These are phyloP conservation scores for Schizothorax lantsangensis DNA, from an alignment of 2,797 vertebrate species.

Conservation along the genomic window DNA sequence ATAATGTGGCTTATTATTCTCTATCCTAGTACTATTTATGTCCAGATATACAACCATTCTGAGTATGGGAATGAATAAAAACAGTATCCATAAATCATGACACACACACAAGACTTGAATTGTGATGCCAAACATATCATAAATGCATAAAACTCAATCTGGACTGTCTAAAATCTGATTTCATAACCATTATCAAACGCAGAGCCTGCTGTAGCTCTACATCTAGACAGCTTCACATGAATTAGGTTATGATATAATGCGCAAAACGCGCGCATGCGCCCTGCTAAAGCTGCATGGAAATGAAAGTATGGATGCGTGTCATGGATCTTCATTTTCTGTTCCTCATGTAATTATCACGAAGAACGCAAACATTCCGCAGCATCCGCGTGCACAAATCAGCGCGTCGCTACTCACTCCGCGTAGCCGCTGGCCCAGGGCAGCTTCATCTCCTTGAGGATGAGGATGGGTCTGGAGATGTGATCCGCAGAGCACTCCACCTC, in stretches of 20 bases:
- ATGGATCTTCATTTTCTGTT: conserved; percentile 4
- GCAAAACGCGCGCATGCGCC: conserved; percentile 32
- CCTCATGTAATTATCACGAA: neutral
- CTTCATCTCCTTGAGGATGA: conserved; percentile 89
- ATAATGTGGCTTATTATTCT: neutral
- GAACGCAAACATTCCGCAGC: neutral
- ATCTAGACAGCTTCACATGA: neutral
- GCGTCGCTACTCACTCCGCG: conserved; percentile 89
- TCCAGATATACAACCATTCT: neutral
- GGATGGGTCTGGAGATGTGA: conserved; percentile 91
- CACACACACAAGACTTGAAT: neutral
- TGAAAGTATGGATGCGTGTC: conserved; percentile 61
- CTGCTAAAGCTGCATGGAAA: neutral
- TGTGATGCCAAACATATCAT: neutral
- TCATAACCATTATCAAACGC: too few species aligned
- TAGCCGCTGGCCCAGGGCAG: conserved; percentile 95
- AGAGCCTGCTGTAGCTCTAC: neutral
- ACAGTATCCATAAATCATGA: neutral
- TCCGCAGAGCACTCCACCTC: conserved; percentile 94
- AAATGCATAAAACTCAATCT: neutral
- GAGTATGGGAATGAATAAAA: neutral
- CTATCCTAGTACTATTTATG: neutral
- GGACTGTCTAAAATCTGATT: neutral
- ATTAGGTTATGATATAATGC: conserved; percentile 3
- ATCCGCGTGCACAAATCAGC: neutral